Evolutionary conservation across 2,797 vertebrate genomes (phyloP), one percentile per base, ranked within the genome.

Genomic region (Salarias fasciatus): DNA sequence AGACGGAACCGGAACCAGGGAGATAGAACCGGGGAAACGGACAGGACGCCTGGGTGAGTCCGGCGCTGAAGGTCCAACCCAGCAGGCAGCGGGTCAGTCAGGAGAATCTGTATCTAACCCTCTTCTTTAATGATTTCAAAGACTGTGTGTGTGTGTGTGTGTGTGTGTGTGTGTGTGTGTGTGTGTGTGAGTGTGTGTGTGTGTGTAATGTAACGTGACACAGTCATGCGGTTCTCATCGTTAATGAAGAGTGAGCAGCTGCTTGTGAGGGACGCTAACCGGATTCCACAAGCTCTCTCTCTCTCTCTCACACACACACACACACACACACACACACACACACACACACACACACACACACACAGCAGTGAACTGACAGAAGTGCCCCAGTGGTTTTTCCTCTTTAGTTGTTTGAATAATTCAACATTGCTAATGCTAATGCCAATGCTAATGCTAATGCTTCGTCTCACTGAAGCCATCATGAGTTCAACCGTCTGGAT

Each of bases 381-480:
- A 74, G 77, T 70, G 66, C 80, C 83, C 55, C 38, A 50, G 63
- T 59, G 59, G 67, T 73, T 59, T 74, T 67, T 57, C 49, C 75
- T 68, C 79, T 42, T 31, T 61, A 80, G 69, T 72, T 57, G 68
- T 72, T 59, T 89, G 65, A 90, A 90, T 88, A 75, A 89, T 87
- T 88, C 83, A 92, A 81, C 76, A 73, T 78, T 84, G 87, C 90
- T 92, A 90, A 84, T 73, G 78, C 65, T 28, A 28, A 43, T 66
- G 65, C 72, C 62, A 73, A 66, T 67, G 75, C 77, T 53, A 28
- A 43, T 66, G 65, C 72, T 62, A 73, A 66, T 67, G 75, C 77
- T 53, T 44, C 43, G 45, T 67, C 71, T 68, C 84, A 24, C 3
- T 24, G 24, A 24, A 24, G 18, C 18, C n/a, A n/a, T n/a, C n/a